These are phyloP conservation scores for Lysandra bellargus DNA, from an alignment of 2,888 invertebrate genomes.

Conservation along the genomic window DNA sequence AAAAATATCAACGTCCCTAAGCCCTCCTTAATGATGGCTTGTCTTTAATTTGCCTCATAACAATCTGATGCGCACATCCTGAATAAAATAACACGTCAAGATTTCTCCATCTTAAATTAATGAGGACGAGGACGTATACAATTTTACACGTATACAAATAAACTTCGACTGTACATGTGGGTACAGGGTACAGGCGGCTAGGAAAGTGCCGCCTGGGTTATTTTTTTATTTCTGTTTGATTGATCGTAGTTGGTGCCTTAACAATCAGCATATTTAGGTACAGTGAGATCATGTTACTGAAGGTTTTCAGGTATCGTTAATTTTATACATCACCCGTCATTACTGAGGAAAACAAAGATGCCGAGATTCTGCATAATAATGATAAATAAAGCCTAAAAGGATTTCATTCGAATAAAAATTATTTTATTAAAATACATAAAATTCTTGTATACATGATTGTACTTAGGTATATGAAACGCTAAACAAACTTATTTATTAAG, in stretches of 20 bases:
- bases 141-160: slow-evolving; percentile 74
- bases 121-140: slow-evolving; percentile 73
- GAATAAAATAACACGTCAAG: slow-evolving; percentile 79
- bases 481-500: slow-evolving; percentile 58
- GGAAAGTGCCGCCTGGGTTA: slow-evolving; percentile 3
- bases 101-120: slow-evolving; percentile 78
- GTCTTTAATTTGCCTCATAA: slow-evolving; percentile 75
- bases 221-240: background rate
- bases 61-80: slow-evolving; percentile 70
- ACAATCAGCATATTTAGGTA: no score
- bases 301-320: no score
- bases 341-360: no score
- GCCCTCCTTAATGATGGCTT: slow-evolving; percentile 65
- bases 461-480: slow-evolving; percentile 46
- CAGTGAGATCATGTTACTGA: no score
- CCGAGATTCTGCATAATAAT: no score
- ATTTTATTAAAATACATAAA: background rate
- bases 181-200: slow-evolving; percentile 34
- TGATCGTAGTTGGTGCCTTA: no score
- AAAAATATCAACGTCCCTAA: slow-evolving; percentile 39
- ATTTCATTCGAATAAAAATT: background rate
- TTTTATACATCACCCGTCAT: no score
- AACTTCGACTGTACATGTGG: slow-evolving; percentile 54
- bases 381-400: no score
- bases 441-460: slow-evolving; percentile 22